A percentile compares a stretch with the other conserved stretches of the same genome.
Evolutionary conservation across 2,797 vertebrate genomes (phyloP).

Genomic region (Molossus molossus): DNA sequence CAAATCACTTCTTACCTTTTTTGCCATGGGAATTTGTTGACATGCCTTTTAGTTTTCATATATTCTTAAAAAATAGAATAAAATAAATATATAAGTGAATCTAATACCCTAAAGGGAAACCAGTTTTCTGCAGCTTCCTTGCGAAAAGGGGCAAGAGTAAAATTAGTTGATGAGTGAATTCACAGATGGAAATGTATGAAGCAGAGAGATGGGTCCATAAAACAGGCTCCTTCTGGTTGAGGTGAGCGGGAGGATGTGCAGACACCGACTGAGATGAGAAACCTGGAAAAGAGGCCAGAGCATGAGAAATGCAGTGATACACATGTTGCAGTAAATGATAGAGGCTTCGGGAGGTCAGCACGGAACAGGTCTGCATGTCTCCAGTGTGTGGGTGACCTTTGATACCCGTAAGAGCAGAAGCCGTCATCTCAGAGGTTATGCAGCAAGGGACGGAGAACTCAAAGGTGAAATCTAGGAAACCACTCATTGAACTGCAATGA

Average conservation of each 20-base stretch:
- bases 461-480: background rate
- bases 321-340: background rate
- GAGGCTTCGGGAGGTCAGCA: background rate
- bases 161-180: background rate
- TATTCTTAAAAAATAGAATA: background rate
- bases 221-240: background rate
- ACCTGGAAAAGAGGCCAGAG: background rate
- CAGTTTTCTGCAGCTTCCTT: background rate
- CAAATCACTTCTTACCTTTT: background rate
- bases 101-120: background rate
- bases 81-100: background rate
- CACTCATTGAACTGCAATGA: background rate
- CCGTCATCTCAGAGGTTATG: fast-evolving
- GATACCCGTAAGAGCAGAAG: background rate
- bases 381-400: fast-evolving
- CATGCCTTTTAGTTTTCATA: background rate
- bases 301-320: too few relatives aligned
- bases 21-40: background rate
- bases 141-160: background rate
- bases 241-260: too few relatives aligned
- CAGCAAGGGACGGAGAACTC: fast-evolving
- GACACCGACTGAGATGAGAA: background rate
- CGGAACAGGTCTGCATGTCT: background rate
- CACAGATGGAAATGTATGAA: background rate
- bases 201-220: background rate